Evolutionary conservation across 2,797 vertebrate species (phyloP), one percentile per base, ranked within the genome.

Genomic region (Semotilus atromaculatus): DNA sequence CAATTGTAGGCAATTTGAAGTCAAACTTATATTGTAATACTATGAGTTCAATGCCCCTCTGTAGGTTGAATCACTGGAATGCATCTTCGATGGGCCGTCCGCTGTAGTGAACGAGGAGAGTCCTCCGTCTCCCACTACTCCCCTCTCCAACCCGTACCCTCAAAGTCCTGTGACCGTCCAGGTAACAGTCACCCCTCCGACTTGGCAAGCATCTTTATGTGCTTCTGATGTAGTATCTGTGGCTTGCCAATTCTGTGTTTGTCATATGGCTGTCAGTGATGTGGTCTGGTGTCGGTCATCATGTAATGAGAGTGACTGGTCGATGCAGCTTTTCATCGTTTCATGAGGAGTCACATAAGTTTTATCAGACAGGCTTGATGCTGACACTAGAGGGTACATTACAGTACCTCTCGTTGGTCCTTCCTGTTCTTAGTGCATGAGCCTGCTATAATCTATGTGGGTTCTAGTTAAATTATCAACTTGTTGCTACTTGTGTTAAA

Each of bases 11-110:
- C 81, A 75, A 34, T 66, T 78, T 58, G 23, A 45, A 58, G n/a
- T 23, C 73, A 78, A 48, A 29, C 51, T 31, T 87, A 64, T 82
- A 34, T 83, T 80, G 38, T 87, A 53, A 55, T 86, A 51, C 40
- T 36, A 23, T 88, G 51, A 90, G 88, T 87, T 87, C 66, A 86
- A 53, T 90, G 85, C 88, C 84, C 82, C 88, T 88, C 90, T 90
- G 83, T 91, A 96, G 95, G 95, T 94, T 88, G 93, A 92, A 0
- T 93, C 94, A 86, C 90, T 95, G 94, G 95, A 96, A 88, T 94
- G 93, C 91, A 91, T 95, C 93, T 93, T 93, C 90, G 94, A 96
- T n/a, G 93, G 93, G 45, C 92, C 94, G 3, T 89, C 93, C 40
- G 64, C 82, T 36, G 92, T 93, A 90, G 92, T 91, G 90, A 91